Evolutionary conservation across 2,113 vertebrate genomes (phyloP).

Genomic region (Rhinopomastus cyanomelas): DNA sequence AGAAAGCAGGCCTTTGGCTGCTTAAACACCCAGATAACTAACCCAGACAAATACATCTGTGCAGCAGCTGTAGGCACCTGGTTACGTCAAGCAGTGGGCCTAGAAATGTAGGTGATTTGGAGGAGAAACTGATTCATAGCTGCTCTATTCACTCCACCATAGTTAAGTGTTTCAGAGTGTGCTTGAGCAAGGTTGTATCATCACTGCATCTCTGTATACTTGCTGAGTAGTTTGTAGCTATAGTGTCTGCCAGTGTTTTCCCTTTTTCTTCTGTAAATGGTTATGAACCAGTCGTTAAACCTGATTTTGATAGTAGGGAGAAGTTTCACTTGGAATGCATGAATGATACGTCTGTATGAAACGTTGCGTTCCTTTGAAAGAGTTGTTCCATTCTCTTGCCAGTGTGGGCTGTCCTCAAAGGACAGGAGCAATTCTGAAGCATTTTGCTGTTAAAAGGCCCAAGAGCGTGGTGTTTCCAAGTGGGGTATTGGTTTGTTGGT

Average conservation of each 20-base stretch:
- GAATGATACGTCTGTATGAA: background rate
- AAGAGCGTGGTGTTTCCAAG: background rate
- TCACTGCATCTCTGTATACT: background rate
- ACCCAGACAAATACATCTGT: background rate
- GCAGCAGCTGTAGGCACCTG: background rate
- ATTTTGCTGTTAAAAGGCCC: background rate
- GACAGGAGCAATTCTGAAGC: background rate
- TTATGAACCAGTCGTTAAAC: background rate
- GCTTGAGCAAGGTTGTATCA: background rate
- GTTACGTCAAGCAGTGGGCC: background rate
- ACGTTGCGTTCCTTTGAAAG: background rate
- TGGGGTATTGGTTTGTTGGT: background rate
- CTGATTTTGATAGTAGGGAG: background rate
- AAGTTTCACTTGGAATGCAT: background rate
- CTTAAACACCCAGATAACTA: background rate
- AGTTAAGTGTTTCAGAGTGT: background rate
- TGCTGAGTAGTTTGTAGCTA: background rate
- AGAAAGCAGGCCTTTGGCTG: background rate
- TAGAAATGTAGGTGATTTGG: background rate
- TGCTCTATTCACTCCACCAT: background rate
- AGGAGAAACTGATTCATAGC: background rate
- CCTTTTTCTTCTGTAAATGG: background rate
- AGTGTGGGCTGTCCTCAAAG: background rate
- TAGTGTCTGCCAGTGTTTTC: background rate
- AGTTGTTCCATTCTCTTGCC: background rate